phyloP scores from a whole-genome alignment of 2,113 vertebrate genomes.

The Clarias macrocephalus region DNA sequence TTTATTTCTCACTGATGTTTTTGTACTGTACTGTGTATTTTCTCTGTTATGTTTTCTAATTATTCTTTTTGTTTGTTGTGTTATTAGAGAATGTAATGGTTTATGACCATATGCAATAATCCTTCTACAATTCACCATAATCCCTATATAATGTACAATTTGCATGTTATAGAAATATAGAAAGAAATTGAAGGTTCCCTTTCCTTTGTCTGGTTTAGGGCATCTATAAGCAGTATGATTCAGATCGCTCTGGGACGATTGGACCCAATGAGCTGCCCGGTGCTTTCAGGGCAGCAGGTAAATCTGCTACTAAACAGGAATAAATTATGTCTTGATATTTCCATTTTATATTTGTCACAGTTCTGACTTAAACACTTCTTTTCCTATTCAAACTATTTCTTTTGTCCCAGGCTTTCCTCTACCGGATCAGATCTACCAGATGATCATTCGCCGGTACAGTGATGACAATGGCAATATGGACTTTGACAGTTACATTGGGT shows the following conservation, averaged over 20 bases:
- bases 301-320: constrained; percentile 17
- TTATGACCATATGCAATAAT: background rate
- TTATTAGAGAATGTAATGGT: background rate
- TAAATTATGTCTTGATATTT: background rate
- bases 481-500: constrained; percentile 92
- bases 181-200: background rate
- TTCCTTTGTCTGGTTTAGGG: constrained; percentile 60
- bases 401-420: constrained; percentile 82
- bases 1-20: background rate
- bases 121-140: background rate
- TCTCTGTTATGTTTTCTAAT: background rate
- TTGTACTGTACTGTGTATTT: background rate
- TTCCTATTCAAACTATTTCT: background rate
- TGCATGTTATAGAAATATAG: background rate
- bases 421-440: constrained; percentile 72
- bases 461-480: constrained; percentile 81
- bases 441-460: constrained; percentile 81
- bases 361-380: background rate
- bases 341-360: background rate
- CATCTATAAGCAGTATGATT: constrained; percentile 75
- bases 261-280: constrained; percentile 70
- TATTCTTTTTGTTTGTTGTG: background rate
- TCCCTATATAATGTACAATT: too few species aligned
- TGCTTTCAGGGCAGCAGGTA: constrained; percentile 84
- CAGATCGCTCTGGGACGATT: constrained; percentile 68